These are phyloP conservation scores for Argyrosomus regius DNA, from an alignment of 2,797 vertebrate genomes.

Conservation along the genomic window DNA sequence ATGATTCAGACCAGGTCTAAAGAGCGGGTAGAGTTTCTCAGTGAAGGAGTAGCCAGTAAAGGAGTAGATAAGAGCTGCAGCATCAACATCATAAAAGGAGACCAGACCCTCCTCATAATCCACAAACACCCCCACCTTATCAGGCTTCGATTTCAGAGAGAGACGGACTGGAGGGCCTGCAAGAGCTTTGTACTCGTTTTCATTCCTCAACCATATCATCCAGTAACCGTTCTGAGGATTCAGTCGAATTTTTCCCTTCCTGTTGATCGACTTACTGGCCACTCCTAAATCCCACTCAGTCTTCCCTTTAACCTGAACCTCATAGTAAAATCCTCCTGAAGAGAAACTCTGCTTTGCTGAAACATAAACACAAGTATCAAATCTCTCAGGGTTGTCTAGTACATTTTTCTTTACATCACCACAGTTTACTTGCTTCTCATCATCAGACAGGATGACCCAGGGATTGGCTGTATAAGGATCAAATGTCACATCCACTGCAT, in stretches of 20 bases:
- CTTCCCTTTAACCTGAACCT: background rate
- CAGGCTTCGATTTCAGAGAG: background rate
- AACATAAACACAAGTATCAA: no score
- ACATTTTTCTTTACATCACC: no score
- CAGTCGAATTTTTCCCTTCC: fast-evolving
- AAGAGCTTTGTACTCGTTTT: no score
- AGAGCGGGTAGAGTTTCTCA: background rate
- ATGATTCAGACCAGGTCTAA: background rate
- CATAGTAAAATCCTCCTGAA: background rate
- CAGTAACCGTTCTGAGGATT: no score
- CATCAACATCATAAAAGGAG: background rate
- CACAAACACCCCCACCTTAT: background rate
- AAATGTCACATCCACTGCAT: no score
- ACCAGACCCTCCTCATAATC: background rate
- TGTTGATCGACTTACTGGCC: background rate
- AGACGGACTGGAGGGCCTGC: no score
- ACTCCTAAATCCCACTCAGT: fast-evolving
- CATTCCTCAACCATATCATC: no score
- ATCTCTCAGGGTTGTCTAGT: no score
- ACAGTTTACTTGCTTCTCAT: no score
- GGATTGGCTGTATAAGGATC: no score
- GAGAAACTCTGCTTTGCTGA: background rate
- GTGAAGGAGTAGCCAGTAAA: background rate
- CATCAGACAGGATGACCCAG: no score
- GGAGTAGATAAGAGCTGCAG: background rate